Conservation (phyloP, 2,888 invertebrate species). For the Sinohyriopsis cumingii region DNA sequence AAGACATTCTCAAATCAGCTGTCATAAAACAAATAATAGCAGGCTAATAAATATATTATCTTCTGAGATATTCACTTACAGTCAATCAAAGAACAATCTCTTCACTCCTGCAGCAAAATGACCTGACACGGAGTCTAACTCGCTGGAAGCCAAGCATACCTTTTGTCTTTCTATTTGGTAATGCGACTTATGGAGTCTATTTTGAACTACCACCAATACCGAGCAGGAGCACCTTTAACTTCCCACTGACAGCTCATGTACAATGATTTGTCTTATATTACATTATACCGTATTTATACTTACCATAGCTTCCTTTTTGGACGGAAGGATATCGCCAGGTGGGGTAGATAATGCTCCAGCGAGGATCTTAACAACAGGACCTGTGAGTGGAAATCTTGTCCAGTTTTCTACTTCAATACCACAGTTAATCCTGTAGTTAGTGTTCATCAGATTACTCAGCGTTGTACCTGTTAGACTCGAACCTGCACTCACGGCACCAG, state of each 20-base stretch:
- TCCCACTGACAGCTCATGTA: neutral
- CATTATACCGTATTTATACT: neutral
- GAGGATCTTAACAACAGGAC: constrained; percentile 3
- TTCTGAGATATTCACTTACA: no score
- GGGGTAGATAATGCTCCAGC: constrained; percentile 10
- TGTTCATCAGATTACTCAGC: constrained; percentile 12
- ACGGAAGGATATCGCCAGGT: constrained; percentile 11
- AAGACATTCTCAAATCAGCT: no score
- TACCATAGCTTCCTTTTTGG: constrained; percentile 20
- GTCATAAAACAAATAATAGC: no score
- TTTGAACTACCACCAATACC: no score
- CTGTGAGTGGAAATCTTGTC: constrained; percentile 8
- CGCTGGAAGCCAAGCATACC: no score
- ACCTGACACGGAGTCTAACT: no score
- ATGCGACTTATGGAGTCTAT: no score
- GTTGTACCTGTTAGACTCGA: constrained; percentile 17
- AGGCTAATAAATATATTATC: no score
- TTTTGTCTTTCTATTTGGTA: no score
- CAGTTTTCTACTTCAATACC: constrained; percentile 24
- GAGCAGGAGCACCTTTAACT: no score
- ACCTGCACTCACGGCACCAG: constrained; percentile 14
- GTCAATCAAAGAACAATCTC: no score
- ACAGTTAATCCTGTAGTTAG: constrained; percentile 15
- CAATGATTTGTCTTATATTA: neutral
- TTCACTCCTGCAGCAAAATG: no score